Base-by-base conservation (phyloP, 2,797 vertebrate species). In the Fistularia tabacaria region DNA sequence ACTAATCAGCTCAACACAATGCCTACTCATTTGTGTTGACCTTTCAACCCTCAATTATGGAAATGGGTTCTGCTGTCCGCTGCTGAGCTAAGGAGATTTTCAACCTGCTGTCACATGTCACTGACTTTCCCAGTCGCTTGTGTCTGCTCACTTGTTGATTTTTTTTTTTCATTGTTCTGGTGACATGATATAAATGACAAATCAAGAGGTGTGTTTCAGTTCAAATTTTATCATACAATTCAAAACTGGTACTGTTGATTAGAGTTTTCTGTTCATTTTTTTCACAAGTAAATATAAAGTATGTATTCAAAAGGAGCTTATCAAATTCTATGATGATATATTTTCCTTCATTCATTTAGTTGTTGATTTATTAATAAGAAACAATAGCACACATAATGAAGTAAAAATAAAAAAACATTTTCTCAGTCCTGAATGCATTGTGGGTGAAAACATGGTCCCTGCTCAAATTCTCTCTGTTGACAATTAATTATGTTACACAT, bases 31-130 rank as follows among this genome's bases (percentile, higher is more conserved):
- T 89, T 88, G 83, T 36, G 72, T 82, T 90, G 89, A 91, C 90
- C 90, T 90, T 90, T 90, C 83, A 86, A 88, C 90, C 86, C 87
- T 80, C 85, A 89, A 89, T 92, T 90, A 91, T 91, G 90, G 82
- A 91, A 91, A 91, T 89, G 71, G 85, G 84, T 67, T 51, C 54
- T 61, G 79, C 78, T 83, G 86, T 89, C 85, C 80, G 71, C 79
- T 76, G 80, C 81, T 57, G 71, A 69, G 66, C 74, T 89, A 84
- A 90, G 77, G 74, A 84, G 83, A 85, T 86, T 87, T 90, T 71
- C 61, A 77, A 67, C 78, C 76, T 57, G 63, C 77, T 75, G 79
- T 81, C 85, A 87, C 74, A 53, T 89, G 85, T 68, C 76, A 12
- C 65, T 64, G 64, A 57, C 51, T 51, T 74, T 73, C 73, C 39